A percentile compares a stretch with the other conserved stretches of the same genome.
phyloP scores from a whole-genome alignment of 1,140 invertebrate species.

The Calliopsis andreniformis region DNA sequence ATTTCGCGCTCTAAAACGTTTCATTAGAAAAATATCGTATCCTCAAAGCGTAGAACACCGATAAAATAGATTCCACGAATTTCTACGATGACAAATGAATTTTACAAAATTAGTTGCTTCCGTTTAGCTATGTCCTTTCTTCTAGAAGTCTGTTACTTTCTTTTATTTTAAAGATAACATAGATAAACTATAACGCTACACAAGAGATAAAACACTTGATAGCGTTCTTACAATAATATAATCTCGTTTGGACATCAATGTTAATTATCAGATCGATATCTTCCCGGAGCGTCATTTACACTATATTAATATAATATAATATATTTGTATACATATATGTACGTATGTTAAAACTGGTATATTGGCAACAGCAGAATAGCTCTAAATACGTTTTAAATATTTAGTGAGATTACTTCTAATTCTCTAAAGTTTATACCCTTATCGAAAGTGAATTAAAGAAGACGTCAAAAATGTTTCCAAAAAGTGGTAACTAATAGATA shows the following conservation, averaged over 20 bases:
- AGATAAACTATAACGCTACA: constrained; percentile 40
- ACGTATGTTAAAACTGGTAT: constrained; percentile 24
- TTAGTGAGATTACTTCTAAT: neutral
- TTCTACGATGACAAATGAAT: neutral
- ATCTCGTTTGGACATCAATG: constrained; percentile 46
- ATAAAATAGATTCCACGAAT: constrained; percentile 31
- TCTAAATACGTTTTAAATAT: neutral
- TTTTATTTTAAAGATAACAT: constrained; percentile 35
- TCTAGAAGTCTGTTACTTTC: constrained; percentile 17
- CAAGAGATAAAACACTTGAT: constrained; percentile 21
- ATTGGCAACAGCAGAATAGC: constrained; percentile 12
- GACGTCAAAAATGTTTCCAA: constrained; percentile 16
- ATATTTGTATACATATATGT: neutral
- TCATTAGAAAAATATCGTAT: constrained; percentile 27
- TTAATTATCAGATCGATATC: constrained; percentile 40
- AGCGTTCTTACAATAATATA: constrained; percentile 42
- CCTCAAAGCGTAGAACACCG: neutral
- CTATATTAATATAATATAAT: neutral
- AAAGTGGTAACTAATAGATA: neutral
- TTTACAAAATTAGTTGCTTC: constrained; percentile 40
- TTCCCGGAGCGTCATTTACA: neutral
- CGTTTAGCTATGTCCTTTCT: constrained; percentile 29
- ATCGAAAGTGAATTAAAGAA: neutral
- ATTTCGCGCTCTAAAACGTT: neutral
- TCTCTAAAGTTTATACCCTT: too few species aligned